phyloP scores from a whole-genome alignment of 2,113 vertebrate genomes.

The Actenoides lindsayi region DNA sequence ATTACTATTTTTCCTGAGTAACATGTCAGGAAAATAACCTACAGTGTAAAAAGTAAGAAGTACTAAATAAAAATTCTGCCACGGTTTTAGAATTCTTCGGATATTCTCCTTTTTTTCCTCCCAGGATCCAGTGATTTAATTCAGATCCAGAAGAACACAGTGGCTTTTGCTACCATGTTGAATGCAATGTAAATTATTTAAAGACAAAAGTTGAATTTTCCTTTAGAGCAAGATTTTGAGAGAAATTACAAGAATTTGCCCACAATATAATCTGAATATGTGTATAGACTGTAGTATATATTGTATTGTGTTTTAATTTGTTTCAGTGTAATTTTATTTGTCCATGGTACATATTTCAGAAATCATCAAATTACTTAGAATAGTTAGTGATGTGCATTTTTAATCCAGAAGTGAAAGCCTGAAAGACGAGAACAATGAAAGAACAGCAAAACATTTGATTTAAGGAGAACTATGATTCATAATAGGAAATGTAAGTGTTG shows the following conservation, averaged over 20 bases:
- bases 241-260: neutral
- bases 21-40: neutral
- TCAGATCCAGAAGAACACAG: neutral
- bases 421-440: constrained; percentile 52
- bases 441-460: constrained; percentile 22
- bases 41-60: neutral
- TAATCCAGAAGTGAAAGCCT: constrained; percentile 56
- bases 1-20: neutral
- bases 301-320: neutral
- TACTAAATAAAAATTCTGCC: neutral
- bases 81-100: neutral
- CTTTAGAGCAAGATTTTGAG: neutral
- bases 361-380: constrained; percentile 55
- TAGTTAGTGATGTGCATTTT: constrained; percentile 31
- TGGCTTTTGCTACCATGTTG: neutral
- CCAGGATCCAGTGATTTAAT: neutral
- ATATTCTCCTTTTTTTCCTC: neutral
- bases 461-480: constrained; percentile 52
- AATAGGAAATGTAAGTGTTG: constrained; percentile 24
- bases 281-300: neutral
- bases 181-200: neutral
- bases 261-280: neutral
- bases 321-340: constrained; percentile 28
- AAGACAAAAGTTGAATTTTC: neutral
- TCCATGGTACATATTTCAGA: constrained; percentile 20